Conservation (phyloP, 2,888 invertebrate genomes). For the Dioctria rufipes region DNA sequence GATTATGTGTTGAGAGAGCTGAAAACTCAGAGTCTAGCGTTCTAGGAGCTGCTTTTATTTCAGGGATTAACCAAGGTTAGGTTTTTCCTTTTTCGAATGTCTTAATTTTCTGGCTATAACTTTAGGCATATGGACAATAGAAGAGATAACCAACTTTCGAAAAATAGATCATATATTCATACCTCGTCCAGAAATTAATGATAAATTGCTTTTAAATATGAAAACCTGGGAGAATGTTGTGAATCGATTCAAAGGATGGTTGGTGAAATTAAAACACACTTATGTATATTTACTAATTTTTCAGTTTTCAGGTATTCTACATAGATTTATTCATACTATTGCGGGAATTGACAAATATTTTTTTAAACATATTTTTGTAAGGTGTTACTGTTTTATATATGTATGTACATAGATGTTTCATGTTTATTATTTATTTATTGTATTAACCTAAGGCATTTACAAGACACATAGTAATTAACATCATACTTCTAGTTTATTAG, state of each 20-base stretch:
- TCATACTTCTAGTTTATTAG: no score
- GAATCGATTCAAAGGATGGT: conserved; percentile 69
- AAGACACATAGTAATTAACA: no score
- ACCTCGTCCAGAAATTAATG: conserved; percentile 69
- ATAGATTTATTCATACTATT: no score
- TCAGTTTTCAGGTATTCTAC: no score
- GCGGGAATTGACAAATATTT: no score
- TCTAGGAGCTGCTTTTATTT: conserved; percentile 88
- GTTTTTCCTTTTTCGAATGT: not conserved
- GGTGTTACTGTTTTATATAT: no score
- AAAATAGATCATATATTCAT: conserved; percentile 77
- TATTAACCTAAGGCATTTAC: no score
- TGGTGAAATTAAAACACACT: not conserved
- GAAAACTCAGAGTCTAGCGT: conserved; percentile 85
- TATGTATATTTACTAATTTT: not conserved
- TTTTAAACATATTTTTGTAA: no score
- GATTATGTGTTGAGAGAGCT: conserved; percentile 82
- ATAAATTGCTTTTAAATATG: conserved; percentile 63
- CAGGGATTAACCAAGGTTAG: conserved; percentile 83
- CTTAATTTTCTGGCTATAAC: not conserved
- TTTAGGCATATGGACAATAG: conserved; percentile 81
- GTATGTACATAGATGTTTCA: no score
- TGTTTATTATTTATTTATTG: no score
- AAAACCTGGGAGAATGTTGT: conserved; percentile 66
- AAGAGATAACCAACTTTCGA: conserved; percentile 76